Percentiles rank a stretch among this genome's conserved stretches.
Evolutionary conservation across 1,140 invertebrate genomes (phyloP).

Genomic region (Philopotamus ludificatus): DNA sequence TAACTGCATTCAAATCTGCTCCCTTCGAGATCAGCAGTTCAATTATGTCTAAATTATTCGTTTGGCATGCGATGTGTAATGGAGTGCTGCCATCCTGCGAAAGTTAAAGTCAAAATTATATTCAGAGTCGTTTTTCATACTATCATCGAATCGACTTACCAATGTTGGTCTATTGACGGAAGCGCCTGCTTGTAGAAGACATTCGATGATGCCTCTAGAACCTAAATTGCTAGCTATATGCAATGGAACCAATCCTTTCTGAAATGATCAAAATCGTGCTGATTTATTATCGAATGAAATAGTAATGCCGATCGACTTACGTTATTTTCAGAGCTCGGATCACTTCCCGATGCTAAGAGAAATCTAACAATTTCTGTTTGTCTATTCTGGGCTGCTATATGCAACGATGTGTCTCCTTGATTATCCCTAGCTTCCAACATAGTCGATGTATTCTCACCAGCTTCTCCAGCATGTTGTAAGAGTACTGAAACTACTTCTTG

Average conservation of each 20-base stretch:
- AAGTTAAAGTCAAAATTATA: no score
- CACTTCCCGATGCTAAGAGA: constrained; percentile 61
- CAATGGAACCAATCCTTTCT: constrained; percentile 72
- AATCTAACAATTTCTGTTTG: constrained; percentile 72
- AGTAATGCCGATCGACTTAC: constrained; percentile 45
- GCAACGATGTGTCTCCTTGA: constrained; percentile 77
- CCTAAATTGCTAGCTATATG: constrained; percentile 75
- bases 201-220: constrained; percentile 70
- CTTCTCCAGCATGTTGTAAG: constrained; percentile 56
- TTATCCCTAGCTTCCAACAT: constrained; percentile 65
- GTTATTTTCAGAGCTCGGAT: constrained; percentile 59
- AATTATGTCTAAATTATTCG: constrained; percentile 69
- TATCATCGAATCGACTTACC: constrained; percentile 57
- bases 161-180: constrained; percentile 71
- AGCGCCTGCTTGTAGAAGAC: constrained; percentile 65
- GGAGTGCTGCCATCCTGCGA: constrained; percentile 33
- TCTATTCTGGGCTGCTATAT: constrained; percentile 77
- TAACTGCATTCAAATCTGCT: constrained; percentile 69
- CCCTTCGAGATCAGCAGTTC: constrained; percentile 69
- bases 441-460: constrained; percentile 61
- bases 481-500: constrained; percentile 46
- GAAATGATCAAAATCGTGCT: constrained; percentile 37
- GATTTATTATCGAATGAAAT: neutral
- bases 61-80: constrained; percentile 62
- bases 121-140: neutral